phyloP scores from a whole-genome alignment of 2,113 vertebrate species.

The Merops nubicus region DNA sequence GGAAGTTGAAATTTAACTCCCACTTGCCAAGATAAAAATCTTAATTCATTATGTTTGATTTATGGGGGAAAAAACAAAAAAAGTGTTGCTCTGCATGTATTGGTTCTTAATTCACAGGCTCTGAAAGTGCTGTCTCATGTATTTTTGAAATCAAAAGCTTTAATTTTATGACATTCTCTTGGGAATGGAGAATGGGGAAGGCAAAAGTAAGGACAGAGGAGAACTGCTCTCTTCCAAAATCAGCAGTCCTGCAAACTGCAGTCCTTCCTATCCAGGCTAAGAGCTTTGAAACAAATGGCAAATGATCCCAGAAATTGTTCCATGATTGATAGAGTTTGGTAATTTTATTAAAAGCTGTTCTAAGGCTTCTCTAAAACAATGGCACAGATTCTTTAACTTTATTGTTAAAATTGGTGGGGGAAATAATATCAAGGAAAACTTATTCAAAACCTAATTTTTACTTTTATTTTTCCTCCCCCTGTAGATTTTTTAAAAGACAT shows the following conservation, averaged over 20 bases:
- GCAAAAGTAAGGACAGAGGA: background rate
- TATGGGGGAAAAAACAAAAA: background rate
- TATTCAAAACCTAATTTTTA: background rate
- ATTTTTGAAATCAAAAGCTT: background rate
- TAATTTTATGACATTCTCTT: background rate
- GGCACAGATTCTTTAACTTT: background rate
- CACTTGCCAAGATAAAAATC: background rate
- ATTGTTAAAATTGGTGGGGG: background rate
- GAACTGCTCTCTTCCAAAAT: background rate
- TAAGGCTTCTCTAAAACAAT: background rate
- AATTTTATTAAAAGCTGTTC: background rate
- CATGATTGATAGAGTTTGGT: background rate
- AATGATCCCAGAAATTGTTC: background rate
- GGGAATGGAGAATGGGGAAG: background rate
- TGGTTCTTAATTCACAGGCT: background rate
- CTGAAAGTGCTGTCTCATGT: background rate
- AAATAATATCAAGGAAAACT: background rate
- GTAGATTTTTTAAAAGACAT: background rate
- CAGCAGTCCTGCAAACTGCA: background rate
- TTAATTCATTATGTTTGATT: background rate
- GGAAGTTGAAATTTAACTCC: constrained; percentile 1
- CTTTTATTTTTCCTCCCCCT: too few species aligned
- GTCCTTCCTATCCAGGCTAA: background rate
- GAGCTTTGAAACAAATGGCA: background rate
- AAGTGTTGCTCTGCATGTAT: background rate